phyloP scores from a whole-genome alignment of 2,113 vertebrate species.

The Hippocampus guttulatus region DNA sequence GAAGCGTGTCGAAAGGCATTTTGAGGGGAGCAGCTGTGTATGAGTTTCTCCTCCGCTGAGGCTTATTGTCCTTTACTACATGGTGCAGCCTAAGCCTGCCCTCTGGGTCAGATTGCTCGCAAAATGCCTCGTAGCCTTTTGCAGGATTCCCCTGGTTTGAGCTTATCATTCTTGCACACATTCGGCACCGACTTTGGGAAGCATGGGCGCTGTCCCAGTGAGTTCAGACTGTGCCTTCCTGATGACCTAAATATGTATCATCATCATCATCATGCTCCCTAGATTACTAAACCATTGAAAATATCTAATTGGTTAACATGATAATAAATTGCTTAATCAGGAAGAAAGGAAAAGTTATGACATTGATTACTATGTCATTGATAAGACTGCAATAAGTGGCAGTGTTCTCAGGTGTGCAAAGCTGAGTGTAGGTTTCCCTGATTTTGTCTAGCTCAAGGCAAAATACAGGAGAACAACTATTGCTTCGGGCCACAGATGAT shows the following conservation, averaged over 20 bases:
- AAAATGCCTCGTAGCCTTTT: slow-evolving; percentile 57
- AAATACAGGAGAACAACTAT: not conserved
- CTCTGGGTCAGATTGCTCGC: slow-evolving; percentile 69
- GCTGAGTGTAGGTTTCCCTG: not conserved
- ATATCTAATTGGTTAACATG: not conserved
- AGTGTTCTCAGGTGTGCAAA: no score
- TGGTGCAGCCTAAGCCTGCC: slow-evolving; percentile 64
- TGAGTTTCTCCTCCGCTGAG: slow-evolving; percentile 59
- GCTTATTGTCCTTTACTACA: slow-evolving; percentile 66
- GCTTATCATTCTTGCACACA: slow-evolving; percentile 65
- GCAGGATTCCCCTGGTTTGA: slow-evolving; percentile 57
- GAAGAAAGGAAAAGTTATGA: not conserved
- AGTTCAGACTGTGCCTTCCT: slow-evolving; percentile 10
- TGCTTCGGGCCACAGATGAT: not conserved
- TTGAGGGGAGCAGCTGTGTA: slow-evolving; percentile 44
- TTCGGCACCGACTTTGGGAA: slow-evolving; percentile 39
- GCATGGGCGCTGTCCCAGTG: slow-evolving; percentile 38
- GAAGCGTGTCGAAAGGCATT: slow-evolving; percentile 70
- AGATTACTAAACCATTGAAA: slow-evolving; percentile 1
- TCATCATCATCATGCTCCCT: slow-evolving; percentile 17
- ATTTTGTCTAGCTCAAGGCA: not conserved
- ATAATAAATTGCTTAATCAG: not conserved
- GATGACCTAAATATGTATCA: slow-evolving; percentile 21
- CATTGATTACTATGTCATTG: not conserved
- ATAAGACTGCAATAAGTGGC: not conserved